A percentile compares a stretch with the other conserved stretches of the same genome.
Conservation (phyloP, 2,888 invertebrate genomes). For the Lamproptera curius region DNA sequence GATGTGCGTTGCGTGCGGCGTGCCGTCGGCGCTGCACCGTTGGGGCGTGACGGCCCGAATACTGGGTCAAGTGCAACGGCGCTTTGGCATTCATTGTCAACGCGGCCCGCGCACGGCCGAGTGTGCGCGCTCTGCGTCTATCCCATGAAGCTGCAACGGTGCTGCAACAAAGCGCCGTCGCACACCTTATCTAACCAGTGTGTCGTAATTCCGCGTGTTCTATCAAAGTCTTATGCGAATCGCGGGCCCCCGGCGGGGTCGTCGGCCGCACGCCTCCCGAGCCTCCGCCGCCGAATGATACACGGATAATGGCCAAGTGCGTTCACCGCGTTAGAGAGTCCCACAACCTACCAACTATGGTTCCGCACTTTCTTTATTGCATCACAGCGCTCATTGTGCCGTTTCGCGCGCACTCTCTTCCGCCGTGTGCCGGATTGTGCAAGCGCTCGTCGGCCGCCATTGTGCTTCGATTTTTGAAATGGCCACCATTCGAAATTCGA, state of each 20-base stretch:
- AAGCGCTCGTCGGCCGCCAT: constrained; percentile 41
- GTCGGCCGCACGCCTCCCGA: constrained; percentile 37
- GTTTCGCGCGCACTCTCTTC: constrained; percentile 73
- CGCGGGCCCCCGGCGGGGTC: constrained; percentile 46
- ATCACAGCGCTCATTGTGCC: constrained; percentile 65
- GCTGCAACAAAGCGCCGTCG: constrained; percentile 63
- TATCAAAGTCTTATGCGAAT: constrained; percentile 60
- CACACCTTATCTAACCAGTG: constrained; percentile 54
- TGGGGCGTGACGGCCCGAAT: constrained; percentile 59
- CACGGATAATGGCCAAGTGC: constrained; percentile 69
- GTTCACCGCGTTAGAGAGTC: constrained; percentile 75
- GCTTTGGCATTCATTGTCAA: constrained; percentile 76
- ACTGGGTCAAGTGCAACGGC: constrained; percentile 77
- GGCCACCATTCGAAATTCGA: too few relatives aligned
- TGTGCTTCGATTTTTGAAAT: constrained; percentile 16
- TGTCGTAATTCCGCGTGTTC: constrained; percentile 45
- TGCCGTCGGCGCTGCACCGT: constrained; percentile 33
- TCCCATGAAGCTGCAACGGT: constrained; percentile 43
- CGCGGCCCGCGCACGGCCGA: constrained; percentile 53
- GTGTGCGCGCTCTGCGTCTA: constrained; percentile 61
- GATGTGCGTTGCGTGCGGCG: constrained; percentile 16
- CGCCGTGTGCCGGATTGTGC: constrained; percentile 58
- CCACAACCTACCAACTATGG: constrained; percentile 72
- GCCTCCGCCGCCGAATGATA: constrained; percentile 55
- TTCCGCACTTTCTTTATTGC: constrained; percentile 78